Evolutionary conservation across 2,113 vertebrate species (phyloP), one percentile per base, ranked within the genome.

Genomic region (Phrynocephalus versicolor): DNA sequence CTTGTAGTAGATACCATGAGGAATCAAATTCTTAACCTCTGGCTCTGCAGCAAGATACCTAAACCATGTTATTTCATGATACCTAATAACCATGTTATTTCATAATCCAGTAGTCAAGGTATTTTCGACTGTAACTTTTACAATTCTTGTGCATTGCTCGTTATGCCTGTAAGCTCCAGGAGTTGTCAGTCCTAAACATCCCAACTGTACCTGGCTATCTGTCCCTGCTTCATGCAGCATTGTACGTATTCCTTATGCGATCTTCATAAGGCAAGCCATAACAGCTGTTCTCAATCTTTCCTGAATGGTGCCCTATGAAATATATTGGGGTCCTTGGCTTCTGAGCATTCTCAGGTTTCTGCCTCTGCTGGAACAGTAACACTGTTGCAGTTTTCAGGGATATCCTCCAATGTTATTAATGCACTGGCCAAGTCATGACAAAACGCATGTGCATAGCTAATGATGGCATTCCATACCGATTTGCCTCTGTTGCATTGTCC

Each of bases 401-500:
- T 77, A 30, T 55, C 19, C 19, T 82, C 25, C 30, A 13, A 16
- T 69, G 37, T 70, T 13, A 30, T 39, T 60, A 14, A 12, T 74
- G 45, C 27, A 15, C 37, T 45, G 27, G 30, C 33, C 51, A 35
- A 62, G 30, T n/a, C 35, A 45, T 79, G 62, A 67, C 4, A 37
- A 23, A 23, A 39, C 3, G 33, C 14, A n/a, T 27, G 7, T 7
- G 21, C 27, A 19, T 8, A 78, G 35, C 16, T 35, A 78, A 67
- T 30, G 39, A 30, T 57, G 23, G 6, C 67, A 35, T 72, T 45
- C 79, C 84, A 91, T 81, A 85, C 57, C 64, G 58, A 88, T 23
- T n/a, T n/a, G n/a, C 41, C 18, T 85, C 25, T 37, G 9, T 57
- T 85, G 55, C 37, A n/a, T 23, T 79, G 35, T 41, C 5, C 30